phyloP scores from a whole-genome alignment of 2,113 vertebrate species.

The Eolophus roseicapilla region DNA sequence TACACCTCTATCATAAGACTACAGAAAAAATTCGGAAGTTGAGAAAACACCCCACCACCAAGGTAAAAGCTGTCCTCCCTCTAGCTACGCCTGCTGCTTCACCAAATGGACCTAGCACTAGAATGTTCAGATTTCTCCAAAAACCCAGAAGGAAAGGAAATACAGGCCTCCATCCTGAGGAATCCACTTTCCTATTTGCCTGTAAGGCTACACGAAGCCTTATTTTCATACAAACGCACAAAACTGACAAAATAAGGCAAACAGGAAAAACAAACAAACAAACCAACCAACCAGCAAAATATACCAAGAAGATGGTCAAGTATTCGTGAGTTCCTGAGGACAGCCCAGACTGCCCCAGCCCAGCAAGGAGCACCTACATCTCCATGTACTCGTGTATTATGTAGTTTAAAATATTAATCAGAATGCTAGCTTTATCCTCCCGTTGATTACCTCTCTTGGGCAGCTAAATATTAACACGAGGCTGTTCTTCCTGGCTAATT shows the following conservation, averaged over 20 bases:
- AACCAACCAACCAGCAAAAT: neutral
- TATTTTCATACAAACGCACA: accelerated
- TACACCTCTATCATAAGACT: accelerated
- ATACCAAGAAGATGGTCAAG: accelerated
- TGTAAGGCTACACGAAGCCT: too few relatives aligned
- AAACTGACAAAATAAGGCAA: neutral
- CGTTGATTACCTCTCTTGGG: slow-evolving; percentile 1
- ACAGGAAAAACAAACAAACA: neutral
- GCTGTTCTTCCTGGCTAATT: slow-evolving; percentile 29
- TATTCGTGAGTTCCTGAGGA: neutral
- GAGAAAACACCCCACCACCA: neutral
- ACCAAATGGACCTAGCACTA: neutral
- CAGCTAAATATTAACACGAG: slow-evolving; percentile 1
- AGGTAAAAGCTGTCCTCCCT: neutral
- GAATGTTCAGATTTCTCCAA: neutral
- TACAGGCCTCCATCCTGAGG: accelerated
- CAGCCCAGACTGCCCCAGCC: neutral
- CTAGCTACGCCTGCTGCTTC: neutral
- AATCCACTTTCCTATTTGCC: accelerated
- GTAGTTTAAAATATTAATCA: neutral
- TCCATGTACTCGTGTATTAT: neutral
- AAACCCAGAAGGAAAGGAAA: neutral
- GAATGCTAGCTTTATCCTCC: slow-evolving; percentile 18
- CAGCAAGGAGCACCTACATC: neutral
- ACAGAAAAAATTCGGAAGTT: neutral